Base-by-base conservation (phyloP, 1,140 invertebrate genomes). In the Copidosoma floridanum region DNA sequence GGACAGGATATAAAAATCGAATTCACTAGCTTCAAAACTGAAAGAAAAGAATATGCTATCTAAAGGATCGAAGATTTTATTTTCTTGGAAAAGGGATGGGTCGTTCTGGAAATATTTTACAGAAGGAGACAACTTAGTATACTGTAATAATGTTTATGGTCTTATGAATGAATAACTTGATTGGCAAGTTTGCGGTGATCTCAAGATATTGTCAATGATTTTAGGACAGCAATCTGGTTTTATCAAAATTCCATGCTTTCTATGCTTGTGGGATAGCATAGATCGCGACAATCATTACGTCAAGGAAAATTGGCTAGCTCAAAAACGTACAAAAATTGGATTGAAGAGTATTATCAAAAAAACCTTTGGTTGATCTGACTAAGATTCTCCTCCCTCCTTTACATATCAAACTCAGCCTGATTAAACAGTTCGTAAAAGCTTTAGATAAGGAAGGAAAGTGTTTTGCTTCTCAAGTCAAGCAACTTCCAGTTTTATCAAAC, bases 171-270 rank as follows among this genome's bases (percentile, higher is more conserved):
- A 3, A 48, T 10, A 48, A 6, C 24, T 27, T 27, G n/a, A 46
- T 10, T 41, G 43, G 20, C 24, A 23, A 46, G 23, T 46, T 46
- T 46, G 12, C 46, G 46, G 46, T n/a, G 46, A 48, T 29, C 24
- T 48, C 26, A 27, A 48, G 29, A 48, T 48, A 3, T 27, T 27
- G 14, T 27, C 46, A 48, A 16, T 48, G 14, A 26, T 26, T 48
- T 48, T 48, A 48, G 46, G 46, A 16, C 46, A 48, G n/a, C 46
- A 48, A 29, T 18, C 23, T 48, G 46, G 46, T 14, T 48, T 48
- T 6, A 27, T 12, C n/a, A 27, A 46, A 14, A 6, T 21, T 23
- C 43, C 18, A 10, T 12, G 10, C 16, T 46, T 48, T 29, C n/a
- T n/a, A 11, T 27, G 14, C 29, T 4, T 24, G 12, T n/a, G 46